Evolutionary conservation across 2,797 vertebrate species (phyloP).

Genomic region (Molossus alvarezi): DNA sequence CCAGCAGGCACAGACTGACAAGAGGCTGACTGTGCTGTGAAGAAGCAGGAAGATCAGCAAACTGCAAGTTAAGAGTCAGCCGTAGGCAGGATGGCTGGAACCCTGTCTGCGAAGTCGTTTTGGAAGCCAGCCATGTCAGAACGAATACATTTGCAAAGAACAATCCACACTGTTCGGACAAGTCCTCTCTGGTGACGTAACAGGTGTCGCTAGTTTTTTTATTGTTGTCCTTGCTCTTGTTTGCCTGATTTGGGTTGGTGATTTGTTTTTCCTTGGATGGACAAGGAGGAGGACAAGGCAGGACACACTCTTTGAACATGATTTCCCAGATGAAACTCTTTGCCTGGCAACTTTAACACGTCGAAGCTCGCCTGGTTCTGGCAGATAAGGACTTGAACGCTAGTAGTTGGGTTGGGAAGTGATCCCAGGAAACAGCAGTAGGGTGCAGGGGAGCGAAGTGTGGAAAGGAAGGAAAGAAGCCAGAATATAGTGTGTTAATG

Average conservation of each 20-base stretch:
- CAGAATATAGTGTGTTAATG: not conserved
- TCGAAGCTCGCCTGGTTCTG: constrained; percentile 42
- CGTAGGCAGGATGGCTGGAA: constrained; percentile 75
- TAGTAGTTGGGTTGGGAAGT: constrained; percentile 28
- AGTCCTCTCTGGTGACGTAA: constrained; percentile 71
- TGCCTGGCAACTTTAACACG: constrained; percentile 36
- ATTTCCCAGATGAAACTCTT: constrained; percentile 30
- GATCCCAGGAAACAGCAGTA: constrained; percentile 56
- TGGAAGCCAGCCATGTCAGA: constrained; percentile 80
- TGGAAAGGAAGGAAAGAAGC: constrained; percentile 3
- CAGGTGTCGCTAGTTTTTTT: constrained; percentile 83
- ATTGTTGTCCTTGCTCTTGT: not conserved
- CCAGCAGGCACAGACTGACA: constrained; percentile 52
- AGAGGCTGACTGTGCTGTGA: constrained; percentile 41
- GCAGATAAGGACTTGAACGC: constrained; percentile 57
- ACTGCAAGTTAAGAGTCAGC: constrained; percentile 76
- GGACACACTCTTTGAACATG: constrained; percentile 34
- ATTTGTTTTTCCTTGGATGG: constrained; percentile 40
- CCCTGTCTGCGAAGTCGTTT: constrained; percentile 70
- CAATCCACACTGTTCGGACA: constrained; percentile 77
- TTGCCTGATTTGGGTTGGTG: constrained; percentile 46
- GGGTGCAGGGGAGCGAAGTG: not conserved
- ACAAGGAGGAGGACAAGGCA: constrained; percentile 61
- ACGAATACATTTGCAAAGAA: constrained; percentile 83
- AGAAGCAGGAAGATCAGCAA: constrained; percentile 82